Evolutionary conservation across 2,113 vertebrate genomes (phyloP), one percentile per base, ranked within the genome.

Genomic region (Herpailurus yagouaroundi): DNA sequence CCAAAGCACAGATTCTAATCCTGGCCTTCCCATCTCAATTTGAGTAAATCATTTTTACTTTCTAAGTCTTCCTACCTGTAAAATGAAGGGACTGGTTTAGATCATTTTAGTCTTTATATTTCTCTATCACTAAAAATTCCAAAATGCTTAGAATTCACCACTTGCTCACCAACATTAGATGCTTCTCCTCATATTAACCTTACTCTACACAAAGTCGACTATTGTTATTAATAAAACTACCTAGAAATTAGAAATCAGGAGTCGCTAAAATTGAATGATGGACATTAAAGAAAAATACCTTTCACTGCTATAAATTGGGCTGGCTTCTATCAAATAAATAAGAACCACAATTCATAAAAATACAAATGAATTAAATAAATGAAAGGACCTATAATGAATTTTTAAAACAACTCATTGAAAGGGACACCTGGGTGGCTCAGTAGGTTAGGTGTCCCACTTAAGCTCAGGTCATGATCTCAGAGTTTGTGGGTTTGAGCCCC

Each of bases 131-230:
- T 50, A 77, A 88, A 88, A 83, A 45, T 64, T 71, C 80, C 82
- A 88, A 94, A 82, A 94, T 77, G 66, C 14, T 93, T 91, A 15
- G 15, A 80, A 96, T 64, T 86, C 14, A 89, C 52, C 73, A 60
- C 48, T 11, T 86, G 57, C 76, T 89, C 60, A 41, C 21, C 38
- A 33, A 73, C 14, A 38, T 19, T 31, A 89, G 29, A 68, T 50
- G 48, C 66, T 89, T 71, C 86, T 87, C 48, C 74, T 81, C 45
- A 55, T 64, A 71, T 50, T 91, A 74, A 91, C 7, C 15, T 84
- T 91, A 64, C 94, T n/a, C 50, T 25, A 95, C 10, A 85, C 33
- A 89, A 94, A 94, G n/a, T 12, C 13, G 86, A 92, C 21, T 82
- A 76, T n/a, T 45, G 4, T 91, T 79, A 95, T 76, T 73, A 93